Base-by-base conservation (phyloP, 2,888 invertebrate genomes). In the Anaspis maculata region DNA sequence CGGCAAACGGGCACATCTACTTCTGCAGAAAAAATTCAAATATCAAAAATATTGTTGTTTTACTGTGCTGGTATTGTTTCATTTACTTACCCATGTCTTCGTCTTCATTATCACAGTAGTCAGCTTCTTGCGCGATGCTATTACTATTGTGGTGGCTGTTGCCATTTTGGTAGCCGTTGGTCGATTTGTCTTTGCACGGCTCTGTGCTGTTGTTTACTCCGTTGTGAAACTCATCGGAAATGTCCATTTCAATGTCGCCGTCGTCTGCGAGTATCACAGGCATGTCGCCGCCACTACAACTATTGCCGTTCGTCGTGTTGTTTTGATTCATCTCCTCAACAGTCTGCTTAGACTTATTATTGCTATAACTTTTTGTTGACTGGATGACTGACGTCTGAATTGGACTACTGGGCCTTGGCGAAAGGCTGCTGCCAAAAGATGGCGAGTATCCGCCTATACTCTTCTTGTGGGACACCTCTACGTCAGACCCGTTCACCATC, bases 401-500 rank as follows among this genome's bases (percentile, higher is more conserved):
- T 34, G 71, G 77, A 66, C 64, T 73, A 65, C 54, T 71, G 59
- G 69, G 67, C 44, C 60, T 44, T 30, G 60, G 52, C 27, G 60
- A 51, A n/a, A n/a, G n/a, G n/a, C n/a, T n/a, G 39, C 52, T 44
- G 44, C 50, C 52, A 38, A 40, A 37, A 42, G 44, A 33, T 65
- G 48, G 58, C 62, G 55, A 56, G 61, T 55, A 45, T 13, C 44
- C 43, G 30, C 44, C 42, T 42, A 44, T 51, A 43, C 6, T 24
- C 10, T 46, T 54, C 30, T 61, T 60, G 29, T 62, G 55, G 37
- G 61, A 59, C 30, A 74, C 77, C 66, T 79, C 85, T 26, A 80
- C 75, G 67, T 91, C 90, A 33, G 86, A 80, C 37, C 91, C 91
- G 66, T 88, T 88, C 46, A 97, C 90, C 92, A 96, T 95, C 71